Conservation (phyloP, 2,113 vertebrate species). For the Dicrurus megarhynchus region DNA sequence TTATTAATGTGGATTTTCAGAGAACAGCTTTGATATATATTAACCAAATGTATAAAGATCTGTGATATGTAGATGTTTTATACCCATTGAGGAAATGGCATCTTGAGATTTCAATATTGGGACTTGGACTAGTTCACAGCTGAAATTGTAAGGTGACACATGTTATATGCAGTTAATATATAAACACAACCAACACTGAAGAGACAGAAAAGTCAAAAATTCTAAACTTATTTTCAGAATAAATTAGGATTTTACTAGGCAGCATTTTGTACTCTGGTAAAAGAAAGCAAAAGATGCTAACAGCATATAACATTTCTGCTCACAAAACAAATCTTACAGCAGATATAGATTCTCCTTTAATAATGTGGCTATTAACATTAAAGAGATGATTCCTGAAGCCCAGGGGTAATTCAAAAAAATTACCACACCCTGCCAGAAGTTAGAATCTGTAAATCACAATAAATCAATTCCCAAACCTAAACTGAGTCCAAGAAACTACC, state of each 20-base stretch:
- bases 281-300: background rate
- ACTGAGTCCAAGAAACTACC: background rate
- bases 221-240: background rate
- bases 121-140: background rate
- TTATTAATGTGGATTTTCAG: background rate
- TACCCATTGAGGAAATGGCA: background rate
- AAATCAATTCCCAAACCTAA: background rate
- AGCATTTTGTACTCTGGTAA: background rate
- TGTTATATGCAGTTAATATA: background rate
- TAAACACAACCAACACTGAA: background rate
- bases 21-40: background rate
- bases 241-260: background rate
- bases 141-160: background rate
- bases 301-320: background rate
- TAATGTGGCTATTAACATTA: background rate
- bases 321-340: background rate
- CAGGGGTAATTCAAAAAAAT: background rate
- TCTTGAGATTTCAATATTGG: background rate
- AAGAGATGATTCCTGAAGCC: background rate
- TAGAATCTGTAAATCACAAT: background rate
- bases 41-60: background rate
- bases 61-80: background rate
- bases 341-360: background rate
- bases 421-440: background rate
- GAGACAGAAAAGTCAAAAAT: background rate